A percentile compares a stretch with the other conserved stretches of the same genome.
These are phyloP conservation scores for Virgularia gustaviana DNA, from an alignment of 92 coral and sea anemone species.

Conservation along the genomic window DNA sequence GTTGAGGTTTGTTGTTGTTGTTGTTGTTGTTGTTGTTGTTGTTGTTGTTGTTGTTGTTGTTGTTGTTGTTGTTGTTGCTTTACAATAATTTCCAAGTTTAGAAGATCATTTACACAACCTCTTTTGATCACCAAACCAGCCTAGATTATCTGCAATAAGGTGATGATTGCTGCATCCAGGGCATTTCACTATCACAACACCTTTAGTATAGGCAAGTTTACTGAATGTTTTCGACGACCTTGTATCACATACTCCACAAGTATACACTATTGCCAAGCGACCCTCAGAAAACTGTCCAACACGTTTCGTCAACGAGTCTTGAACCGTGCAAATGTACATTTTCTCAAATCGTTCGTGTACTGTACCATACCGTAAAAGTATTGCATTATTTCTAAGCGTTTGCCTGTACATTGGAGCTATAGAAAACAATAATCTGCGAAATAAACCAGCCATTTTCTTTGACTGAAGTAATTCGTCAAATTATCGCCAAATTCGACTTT, in stretches of 20 bases:
- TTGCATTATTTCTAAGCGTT: too few relatives aligned
- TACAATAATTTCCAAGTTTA: background rate
- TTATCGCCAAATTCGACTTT: too few relatives aligned
- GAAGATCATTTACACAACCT: constrained; percentile 44
- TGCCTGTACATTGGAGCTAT: too few relatives aligned
- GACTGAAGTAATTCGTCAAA: too few relatives aligned
- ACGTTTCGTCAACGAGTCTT: constrained; percentile 1
- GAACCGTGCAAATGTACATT: constrained; percentile 1
- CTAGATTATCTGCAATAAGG: constrained; percentile 90
- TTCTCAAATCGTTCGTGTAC: too few relatives aligned
- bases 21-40: background rate
- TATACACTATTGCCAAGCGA: constrained; percentile 72
- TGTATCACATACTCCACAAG: constrained; percentile 85
- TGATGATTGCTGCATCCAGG: constrained; percentile 84
- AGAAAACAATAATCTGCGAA: too few relatives aligned
- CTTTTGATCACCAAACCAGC: constrained; percentile 77
- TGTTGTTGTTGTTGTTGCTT: background rate
- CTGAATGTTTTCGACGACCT: constrained; percentile 76
- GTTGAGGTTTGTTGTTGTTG: background rate
- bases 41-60: background rate
- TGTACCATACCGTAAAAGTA: too few relatives aligned
- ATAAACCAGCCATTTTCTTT: too few relatives aligned
- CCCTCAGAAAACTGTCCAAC: constrained; percentile 42
- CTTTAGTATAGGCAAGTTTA: constrained; percentile 78
- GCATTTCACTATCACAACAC: constrained; percentile 91